Base-by-base conservation (phyloP, 2,888 invertebrate species). In the Pteria penguin region DNA sequence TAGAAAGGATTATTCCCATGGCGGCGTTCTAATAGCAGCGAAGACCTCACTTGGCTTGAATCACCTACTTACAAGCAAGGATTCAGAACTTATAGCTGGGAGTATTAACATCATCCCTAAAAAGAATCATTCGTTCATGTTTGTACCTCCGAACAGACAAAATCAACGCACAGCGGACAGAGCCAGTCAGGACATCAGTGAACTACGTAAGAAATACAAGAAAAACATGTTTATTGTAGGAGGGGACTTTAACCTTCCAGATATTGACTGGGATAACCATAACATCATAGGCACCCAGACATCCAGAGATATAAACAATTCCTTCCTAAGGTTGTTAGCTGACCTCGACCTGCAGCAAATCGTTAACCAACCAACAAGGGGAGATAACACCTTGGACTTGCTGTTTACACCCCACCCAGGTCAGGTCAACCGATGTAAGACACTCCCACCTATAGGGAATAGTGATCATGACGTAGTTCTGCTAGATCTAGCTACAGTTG, bases 381-480 rank as follows among this genome's bases (percentile, higher is more conserved):
- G 36, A 18, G 22, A 55, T 18, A 62, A 63, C 29, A 31, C 27
- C 22, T 36, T 72, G 63, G 58, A 72, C 33, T n/a, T 63, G 18
- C 27, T 72, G 22, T 55, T 65, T 68, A 4, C 54, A 54, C 18
- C 5, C 14, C 24, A 26, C 18, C 33, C 22, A n/a, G 63, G 32
- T 33, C 4, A 63, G 11, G 14, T 3, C 63, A 63, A n/a, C 18
- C n/a, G 27, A 63, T 31, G 32, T 31, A 31, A 63, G 36, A 63
- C 31, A 0, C n/a, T 18, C 32, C 31, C 63, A n/a, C 52, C 65
- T n/a, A 33, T 69, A 14, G 69, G 69, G 3, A 69, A 69, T 45
- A 69, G 45, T 32, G 69, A 60, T 26, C 63, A 72, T 24, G 71
- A 71, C 54, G n/a, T 61, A 22, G 54, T 71, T 26, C 62, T 62